Percentiles rank a stretch among this genome's conserved stretches.
These are phyloP conservation scores for Labroides dimidiatus DNA, from an alignment of 2,797 vertebrate species.

Conservation along the genomic window DNA sequence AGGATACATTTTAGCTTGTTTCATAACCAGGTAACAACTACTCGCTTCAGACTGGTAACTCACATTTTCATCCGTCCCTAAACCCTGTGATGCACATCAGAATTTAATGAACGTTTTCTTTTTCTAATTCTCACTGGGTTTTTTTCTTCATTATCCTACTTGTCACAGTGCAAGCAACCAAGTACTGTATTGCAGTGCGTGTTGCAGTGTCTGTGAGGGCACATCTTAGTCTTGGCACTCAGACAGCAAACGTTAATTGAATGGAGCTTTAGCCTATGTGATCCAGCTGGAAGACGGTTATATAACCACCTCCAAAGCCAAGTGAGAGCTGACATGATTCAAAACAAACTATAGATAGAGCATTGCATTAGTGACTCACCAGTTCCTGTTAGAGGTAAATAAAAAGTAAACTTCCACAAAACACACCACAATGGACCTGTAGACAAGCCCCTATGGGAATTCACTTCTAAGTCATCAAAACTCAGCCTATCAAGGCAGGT, in stretches of 20 bases:
- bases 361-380: conserved; percentile 43
- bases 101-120: conserved; percentile 22
- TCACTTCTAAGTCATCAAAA: conserved; percentile 3
- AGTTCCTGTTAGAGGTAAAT: conserved; percentile 33
- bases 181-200: conserved; percentile 22
- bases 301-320: conserved; percentile 53
- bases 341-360: conserved; percentile 45
- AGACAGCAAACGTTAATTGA: conserved; percentile 48
- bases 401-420: conserved; percentile 40
- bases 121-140: conserved; percentile 33
- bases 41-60: too few relatives aligned
- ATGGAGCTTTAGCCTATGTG: conserved; percentile 46
- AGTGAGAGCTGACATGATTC: conserved; percentile 48
- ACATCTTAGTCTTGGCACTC: conserved; percentile 50
- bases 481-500: not conserved
- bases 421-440: conserved; percentile 3
- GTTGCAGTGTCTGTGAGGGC: conserved; percentile 23
- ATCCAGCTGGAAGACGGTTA: conserved; percentile 61
- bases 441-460: conserved; percentile 3
- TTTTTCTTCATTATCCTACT: conserved; percentile 30
- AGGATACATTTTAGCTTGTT: too few relatives aligned
- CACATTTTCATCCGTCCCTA: not conserved
- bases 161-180: conserved; percentile 11
- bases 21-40: too few relatives aligned
- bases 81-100: not conserved